Evolutionary conservation across 1,140 invertebrate genomes (phyloP).

Genomic region (Ridgeia piscesae): DNA sequence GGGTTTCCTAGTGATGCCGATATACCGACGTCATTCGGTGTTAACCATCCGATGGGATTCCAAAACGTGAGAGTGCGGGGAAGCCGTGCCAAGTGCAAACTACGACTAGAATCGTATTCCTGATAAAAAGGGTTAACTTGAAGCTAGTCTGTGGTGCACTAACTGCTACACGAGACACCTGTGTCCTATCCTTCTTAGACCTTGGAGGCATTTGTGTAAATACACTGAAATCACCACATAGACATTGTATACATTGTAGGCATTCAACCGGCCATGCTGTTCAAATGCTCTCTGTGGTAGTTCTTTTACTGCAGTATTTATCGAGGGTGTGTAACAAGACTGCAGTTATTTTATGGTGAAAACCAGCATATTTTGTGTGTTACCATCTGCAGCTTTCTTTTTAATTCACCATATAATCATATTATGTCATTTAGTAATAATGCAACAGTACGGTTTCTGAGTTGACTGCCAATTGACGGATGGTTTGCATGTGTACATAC

Average conservation of each 20-base stretch:
- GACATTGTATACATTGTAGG: neutral
- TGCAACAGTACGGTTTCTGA: neutral
- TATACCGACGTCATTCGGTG: no score
- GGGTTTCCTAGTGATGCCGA: no score
- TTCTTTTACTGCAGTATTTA: no score
- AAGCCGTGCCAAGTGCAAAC: no score
- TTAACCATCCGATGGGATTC: no score
- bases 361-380: neutral
- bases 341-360: neutral
- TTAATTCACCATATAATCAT: neutral
- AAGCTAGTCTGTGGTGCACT: no score
- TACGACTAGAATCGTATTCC: no score
- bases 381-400: neutral
- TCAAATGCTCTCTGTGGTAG: no score
- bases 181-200: neutral
- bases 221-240: neutral
- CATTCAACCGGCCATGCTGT: neutral
- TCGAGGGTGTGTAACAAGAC: neutral
- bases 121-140: no score
- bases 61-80: no score
- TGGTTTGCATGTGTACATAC: neutral
- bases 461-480: neutral
- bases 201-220: neutral
- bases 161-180: no score
- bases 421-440: neutral